Conservation (phyloP, 1,140 invertebrate species). For the Sarcophaga bullata region DNA sequence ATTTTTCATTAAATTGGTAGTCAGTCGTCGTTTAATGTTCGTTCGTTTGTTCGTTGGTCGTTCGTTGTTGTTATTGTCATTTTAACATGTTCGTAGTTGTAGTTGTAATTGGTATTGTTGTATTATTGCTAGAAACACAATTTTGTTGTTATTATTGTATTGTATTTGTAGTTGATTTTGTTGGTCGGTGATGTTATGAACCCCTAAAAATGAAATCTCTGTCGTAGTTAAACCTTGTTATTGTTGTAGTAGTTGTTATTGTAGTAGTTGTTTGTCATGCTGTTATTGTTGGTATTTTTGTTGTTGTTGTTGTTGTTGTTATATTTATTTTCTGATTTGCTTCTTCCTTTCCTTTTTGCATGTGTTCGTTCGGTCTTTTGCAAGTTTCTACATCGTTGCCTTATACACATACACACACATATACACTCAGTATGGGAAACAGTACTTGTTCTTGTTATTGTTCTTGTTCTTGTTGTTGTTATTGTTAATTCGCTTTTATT, state of each 20-base stretch:
- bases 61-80: constrained; percentile 2
- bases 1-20: no score
- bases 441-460: no score
- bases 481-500: not conserved
- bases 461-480: not conserved
- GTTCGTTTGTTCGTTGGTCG: not conserved
- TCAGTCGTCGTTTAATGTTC: not conserved
- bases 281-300: not conserved
- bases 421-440: no score
- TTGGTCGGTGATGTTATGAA: constrained; percentile 38
- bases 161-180: constrained; percentile 32
- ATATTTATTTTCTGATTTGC: not conserved
- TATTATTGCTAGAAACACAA: not conserved
- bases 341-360: constrained; percentile 7
- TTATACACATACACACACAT: no score
- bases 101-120: constrained; percentile 17
- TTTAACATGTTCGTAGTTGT: not conserved
- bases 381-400: not conserved
- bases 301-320: not conserved
- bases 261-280: constrained; percentile 21
- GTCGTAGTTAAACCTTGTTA: not conserved
- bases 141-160: constrained; percentile 26
- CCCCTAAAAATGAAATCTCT: constrained; percentile 41
- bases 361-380: constrained; percentile 11
- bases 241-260: not conserved